Base-by-base conservation (phyloP, 2,797 vertebrate species). In the Hydrophis major region DNA sequence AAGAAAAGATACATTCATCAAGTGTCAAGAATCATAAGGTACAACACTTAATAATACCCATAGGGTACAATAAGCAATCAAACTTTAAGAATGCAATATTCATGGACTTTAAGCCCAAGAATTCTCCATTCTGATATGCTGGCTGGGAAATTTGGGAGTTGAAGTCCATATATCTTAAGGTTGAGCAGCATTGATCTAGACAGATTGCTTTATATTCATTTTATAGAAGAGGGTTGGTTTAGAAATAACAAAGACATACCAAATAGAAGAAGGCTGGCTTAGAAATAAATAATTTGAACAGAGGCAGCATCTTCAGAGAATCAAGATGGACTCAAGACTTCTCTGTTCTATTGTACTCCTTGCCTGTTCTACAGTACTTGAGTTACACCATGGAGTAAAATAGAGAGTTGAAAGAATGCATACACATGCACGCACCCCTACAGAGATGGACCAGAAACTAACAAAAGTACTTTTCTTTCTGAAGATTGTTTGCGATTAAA, bases 401-500 rank as follows among this genome's bases (percentile, higher is more conserved):
- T 55, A 91, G 37, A 53, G 95, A 95, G 57, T 5, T 91, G 89
- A 95, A 93, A 89, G 89, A 1, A 22, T 5, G 20, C 2, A 0
- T 4, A 78, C 14, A 20, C 16, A 42, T 6, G 7, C 32, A 42
- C 7, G 0, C 69, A 78, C 37, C 10, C 66, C n/a, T 22, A 78
- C 32, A 78, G 37, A 78, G 32, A 78, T 42, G 69, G 69, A 4
- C 32, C 37, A 83, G 37, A 83, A 83, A 47, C 20, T 47, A 83
- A 83, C 37, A 25, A 42, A 42, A 78, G 37, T 78, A 78, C 18
- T 55, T 32, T 95, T 96, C 94, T 96, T 95, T 97, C 94, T 95
- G 95, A 96, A 97, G 97, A 97, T 95, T 95, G 94, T 93, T 93
- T 96, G 94, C 96, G 96, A 97, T 96, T 96, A 95, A 95, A 97